phyloP scores from a whole-genome alignment of 2,888 invertebrate species.

The Lobophora halterata region DNA sequence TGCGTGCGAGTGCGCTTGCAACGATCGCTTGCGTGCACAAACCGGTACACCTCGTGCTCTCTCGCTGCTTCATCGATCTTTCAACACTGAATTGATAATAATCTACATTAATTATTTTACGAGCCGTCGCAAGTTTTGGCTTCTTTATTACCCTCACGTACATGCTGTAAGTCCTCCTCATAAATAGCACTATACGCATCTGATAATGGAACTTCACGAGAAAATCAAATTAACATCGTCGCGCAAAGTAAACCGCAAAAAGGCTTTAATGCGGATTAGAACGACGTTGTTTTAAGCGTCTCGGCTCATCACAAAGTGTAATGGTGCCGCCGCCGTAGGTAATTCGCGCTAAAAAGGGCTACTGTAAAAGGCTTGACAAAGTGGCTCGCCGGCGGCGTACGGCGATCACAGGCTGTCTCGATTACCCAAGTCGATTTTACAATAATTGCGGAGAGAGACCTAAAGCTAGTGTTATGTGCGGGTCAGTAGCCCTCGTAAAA shows the following conservation, averaged over 20 bases:
- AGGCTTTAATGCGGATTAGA: slow-evolving; percentile 31
- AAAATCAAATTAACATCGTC: slow-evolving; percentile 11
- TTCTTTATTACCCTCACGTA: slow-evolving; percentile 34
- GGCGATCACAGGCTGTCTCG: slow-evolving; percentile 41
- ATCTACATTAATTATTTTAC: slow-evolving; percentile 48
- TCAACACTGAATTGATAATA: slow-evolving; percentile 48
- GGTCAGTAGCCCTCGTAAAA: slow-evolving; percentile 67
- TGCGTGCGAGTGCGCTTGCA: slow-evolving; percentile 36
- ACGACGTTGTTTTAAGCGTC: slow-evolving; percentile 28
- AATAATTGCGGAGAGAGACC: slow-evolving; percentile 61
- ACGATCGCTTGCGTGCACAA: slow-evolving; percentile 43
- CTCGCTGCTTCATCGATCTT: slow-evolving; percentile 44
- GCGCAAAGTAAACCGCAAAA: slow-evolving; percentile 19
- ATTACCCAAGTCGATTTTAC: slow-evolving; percentile 57
- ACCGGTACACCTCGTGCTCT: slow-evolving; percentile 43
- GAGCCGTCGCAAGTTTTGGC: slow-evolving; percentile 37
- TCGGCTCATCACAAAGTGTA: slow-evolving; percentile 43
- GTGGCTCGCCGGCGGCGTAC: slow-evolving; percentile 47
- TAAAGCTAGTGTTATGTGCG: slow-evolving; percentile 57
- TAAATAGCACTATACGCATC: slow-evolving; percentile 21
- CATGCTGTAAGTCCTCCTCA: slow-evolving; percentile 22
- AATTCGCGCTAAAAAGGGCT: slow-evolving; percentile 52
- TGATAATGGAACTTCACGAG: slow-evolving; percentile 10
- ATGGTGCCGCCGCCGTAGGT: slow-evolving; percentile 34
- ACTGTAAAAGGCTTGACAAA: slow-evolving; percentile 55